Base-by-base conservation (phyloP, 1,140 invertebrate genomes). In the Solenopsis invicta region DNA sequence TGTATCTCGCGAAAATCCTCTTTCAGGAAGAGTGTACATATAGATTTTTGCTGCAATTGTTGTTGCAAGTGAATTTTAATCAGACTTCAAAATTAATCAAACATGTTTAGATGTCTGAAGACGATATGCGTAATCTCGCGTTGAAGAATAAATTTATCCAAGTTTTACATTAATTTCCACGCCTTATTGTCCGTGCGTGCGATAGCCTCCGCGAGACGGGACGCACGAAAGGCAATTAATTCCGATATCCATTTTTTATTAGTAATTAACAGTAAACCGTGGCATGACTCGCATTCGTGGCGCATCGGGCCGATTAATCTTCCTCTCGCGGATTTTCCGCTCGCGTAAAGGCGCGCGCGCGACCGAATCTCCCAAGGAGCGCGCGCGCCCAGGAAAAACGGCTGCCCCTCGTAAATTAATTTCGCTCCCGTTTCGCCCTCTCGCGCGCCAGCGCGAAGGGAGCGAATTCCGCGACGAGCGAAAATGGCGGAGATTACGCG, bases 401-500 rank as follows among this genome's bases (percentile, higher is more conserved):
- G 29, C 71, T n/a, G 52, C 13, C 61, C 21, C 56, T 87, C 89
- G 87, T 85, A 89, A 91, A 91, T 91, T 85, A 91, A 91, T 88
- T 82, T 86, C 10, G 45, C 74, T 66, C 59, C 45, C 69, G 54
- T 61, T 72, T 21, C 66, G 81, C 59, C 12, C 64, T 45, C 54
- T 52, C 29, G 56, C 45, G n/a, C 72, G 62, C 41, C 29, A 29
- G 52, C 61, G 72, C 41, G 10, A 10, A 48, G 56, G 62, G 86
- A 29, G 37, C 61, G 87, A 67, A 72, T 76, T 8, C 8, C 86
- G 86, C 72, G 81, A 80, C 71, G 67, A 85, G 85, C 88, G 91
- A 95, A 95, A 95, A 95, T 95, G 93, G 93, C 92, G 92, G 94
- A 95, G 94, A 95, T 95, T 95, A 95, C 94, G 93, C 91, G 94